Conservation (phyloP, 2,113 vertebrate species). For the Pardalotus punctatus region DNA sequence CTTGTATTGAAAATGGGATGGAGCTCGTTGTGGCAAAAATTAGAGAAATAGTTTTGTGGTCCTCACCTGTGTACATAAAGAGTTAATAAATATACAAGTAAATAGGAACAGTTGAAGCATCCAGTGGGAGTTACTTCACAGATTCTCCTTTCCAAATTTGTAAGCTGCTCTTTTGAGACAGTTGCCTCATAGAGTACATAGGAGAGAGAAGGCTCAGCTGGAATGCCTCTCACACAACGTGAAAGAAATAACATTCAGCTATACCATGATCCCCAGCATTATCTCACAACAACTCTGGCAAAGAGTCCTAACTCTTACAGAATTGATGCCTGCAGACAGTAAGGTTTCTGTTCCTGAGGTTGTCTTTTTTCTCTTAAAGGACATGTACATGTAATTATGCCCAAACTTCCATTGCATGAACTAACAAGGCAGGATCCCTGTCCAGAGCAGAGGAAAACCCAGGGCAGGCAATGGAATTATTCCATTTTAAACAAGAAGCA, state of each 20-base stretch:
- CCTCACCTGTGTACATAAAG: not conserved
- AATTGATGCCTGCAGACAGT: not conserved
- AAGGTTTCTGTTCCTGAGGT: not conserved
- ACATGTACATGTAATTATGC: not conserved
- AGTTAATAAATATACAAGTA: not conserved
- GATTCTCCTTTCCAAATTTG: not conserved
- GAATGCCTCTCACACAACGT: rapidly evolving
- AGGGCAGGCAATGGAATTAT: not conserved
- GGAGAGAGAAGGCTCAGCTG: not conserved
- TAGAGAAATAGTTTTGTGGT: not conserved
- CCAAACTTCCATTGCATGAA: not conserved
- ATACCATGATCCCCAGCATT: not conserved
- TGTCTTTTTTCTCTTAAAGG: not conserved
- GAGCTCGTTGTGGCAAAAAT: not conserved
- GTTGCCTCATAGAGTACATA: not conserved
- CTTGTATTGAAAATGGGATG: not conserved
- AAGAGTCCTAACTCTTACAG: not conserved
- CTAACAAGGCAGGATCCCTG: not conserved
- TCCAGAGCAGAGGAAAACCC: not conserved
- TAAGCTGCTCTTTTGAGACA: not conserved
- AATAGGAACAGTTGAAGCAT: not conserved
- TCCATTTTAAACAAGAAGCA: not conserved
- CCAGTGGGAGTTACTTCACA: not conserved
- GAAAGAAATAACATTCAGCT: not conserved
- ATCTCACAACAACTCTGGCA: not conserved